phyloP scores from a whole-genome alignment of 2,888 invertebrate species.

The Vandiemenella viatica region DNA sequence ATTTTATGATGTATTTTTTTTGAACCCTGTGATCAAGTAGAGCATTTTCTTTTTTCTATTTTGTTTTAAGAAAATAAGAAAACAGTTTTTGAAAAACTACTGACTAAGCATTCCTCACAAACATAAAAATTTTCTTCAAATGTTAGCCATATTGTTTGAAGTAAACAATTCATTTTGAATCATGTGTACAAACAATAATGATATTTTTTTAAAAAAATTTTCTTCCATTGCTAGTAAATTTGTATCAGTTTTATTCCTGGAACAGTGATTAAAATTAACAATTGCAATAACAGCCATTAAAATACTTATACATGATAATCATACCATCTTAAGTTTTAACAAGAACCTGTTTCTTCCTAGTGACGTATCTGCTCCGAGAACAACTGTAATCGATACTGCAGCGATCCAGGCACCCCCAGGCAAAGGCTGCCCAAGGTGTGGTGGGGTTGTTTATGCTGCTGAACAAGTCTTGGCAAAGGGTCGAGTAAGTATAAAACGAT shows the following conservation, averaged over 20 bases:
- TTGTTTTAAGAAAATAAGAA: too few species aligned
- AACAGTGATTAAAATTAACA: background rate
- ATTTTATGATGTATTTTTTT: too few species aligned
- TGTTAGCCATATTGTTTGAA: too few species aligned
- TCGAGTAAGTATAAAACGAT: slow-evolving; percentile 30
- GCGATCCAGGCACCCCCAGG: slow-evolving; percentile 66
- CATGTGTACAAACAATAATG: background rate
- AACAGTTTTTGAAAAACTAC: too few species aligned
- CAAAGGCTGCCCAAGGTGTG: slow-evolving; percentile 79
- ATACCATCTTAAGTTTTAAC: background rate
- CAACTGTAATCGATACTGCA: slow-evolving; percentile 64
- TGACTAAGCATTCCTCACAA: too few species aligned
- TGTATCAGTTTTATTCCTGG: background rate
- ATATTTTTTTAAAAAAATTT: background rate
- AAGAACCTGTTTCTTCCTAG: slow-evolving; percentile 28
- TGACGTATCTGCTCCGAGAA: slow-evolving; percentile 56
- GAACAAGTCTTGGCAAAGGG: slow-evolving; percentile 87
- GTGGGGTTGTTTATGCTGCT: slow-evolving; percentile 83
- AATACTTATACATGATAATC: too few species aligned
- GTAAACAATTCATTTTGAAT: background rate
- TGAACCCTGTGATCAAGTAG: too few species aligned
- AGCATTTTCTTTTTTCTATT: too few species aligned
- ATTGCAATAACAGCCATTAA: background rate
- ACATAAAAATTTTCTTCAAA: too few species aligned
- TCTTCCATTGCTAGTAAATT: background rate